These are phyloP conservation scores for Neosilurus hyrtlii DNA, from an alignment of 2,797 vertebrate genomes.

Conservation along the genomic window DNA sequence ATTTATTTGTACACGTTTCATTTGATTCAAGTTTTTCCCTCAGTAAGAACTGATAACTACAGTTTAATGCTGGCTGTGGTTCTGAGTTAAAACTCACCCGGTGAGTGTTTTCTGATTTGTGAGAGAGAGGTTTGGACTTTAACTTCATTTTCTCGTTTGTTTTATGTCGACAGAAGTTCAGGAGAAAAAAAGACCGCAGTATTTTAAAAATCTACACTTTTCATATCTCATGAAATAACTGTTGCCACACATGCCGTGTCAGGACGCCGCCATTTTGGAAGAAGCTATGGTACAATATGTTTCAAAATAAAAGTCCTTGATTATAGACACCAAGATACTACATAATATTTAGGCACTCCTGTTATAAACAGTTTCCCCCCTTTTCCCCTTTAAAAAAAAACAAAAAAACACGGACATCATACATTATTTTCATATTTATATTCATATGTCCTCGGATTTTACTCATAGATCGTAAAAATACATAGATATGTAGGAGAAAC, in stretches of 20 bases:
- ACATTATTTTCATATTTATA: too few species aligned
- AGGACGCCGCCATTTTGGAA: slow-evolving; percentile 77
- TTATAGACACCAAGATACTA: too few species aligned
- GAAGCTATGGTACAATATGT: slow-evolving; percentile 58
- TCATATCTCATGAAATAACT: slow-evolving; percentile 26
- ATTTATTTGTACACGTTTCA: background rate
- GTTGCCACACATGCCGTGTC: slow-evolving; percentile 65
- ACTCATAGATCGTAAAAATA: too few species aligned
- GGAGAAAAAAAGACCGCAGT: background rate
- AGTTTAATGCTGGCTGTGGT: background rate
- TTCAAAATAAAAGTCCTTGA: slow-evolving; percentile 46
- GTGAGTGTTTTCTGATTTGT: slow-evolving; percentile 89
- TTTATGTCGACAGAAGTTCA: background rate
- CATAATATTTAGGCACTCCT: too few species aligned
- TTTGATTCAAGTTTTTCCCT: background rate
- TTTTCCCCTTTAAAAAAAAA: too few species aligned
- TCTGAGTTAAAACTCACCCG: slow-evolving; percentile 78
- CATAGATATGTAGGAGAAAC: too few species aligned
- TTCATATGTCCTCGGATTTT: too few species aligned
- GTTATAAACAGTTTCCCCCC: too few species aligned
- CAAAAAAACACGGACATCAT: too few species aligned
- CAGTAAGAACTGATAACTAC: too few species aligned
- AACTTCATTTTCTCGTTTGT: slow-evolving; percentile 79
- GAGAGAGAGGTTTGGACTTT: slow-evolving; percentile 84
- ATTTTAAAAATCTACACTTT: slow-evolving; percentile 33